Evolutionary conservation across 1,140 invertebrate genomes (phyloP), one percentile per base, ranked within the genome.

Genomic region (Odontomachus brunneus): DNA sequence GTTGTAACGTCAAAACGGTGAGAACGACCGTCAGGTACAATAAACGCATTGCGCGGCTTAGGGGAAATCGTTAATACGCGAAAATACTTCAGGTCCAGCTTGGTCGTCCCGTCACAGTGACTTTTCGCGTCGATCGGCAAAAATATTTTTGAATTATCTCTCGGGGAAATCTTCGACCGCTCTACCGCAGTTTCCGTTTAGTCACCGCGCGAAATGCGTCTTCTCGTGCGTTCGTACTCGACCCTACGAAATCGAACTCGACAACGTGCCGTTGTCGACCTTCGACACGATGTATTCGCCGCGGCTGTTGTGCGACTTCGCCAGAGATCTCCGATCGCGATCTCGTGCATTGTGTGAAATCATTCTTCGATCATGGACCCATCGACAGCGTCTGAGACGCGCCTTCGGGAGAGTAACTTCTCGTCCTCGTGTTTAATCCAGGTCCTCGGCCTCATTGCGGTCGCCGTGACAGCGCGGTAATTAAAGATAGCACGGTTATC

Each of bases 1-100:
- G 51, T 69, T 33, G 26, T 29, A 69, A 69, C 24, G 26, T 24
- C 29, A 69, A n/a, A n/a, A n/a, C n/a, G n/a, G n/a, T 14, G 15
- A 22, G 11, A 51, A 29, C 11, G 29, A 69, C 49, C 26, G 11
- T 53, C 66, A 69, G 24, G 24, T 51, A 53, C 24, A 53, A 69
- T 24, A 4, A 53, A 26, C 19, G 19, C n/a, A n/a, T n/a, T n/a
- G n/a, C n/a, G n/a, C n/a, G n/a, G n/a, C n/a, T n/a, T n/a, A n/a
- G n/a, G n/a, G n/a, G n/a, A n/a, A n/a, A n/a, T n/a, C n/a, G n/a
- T n/a, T n/a, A n/a, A n/a, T n/a, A n/a, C 49, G 49, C 22, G 24
- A 55, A 71, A 55, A 53, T 71, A 12, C 17, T 55, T 29, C 53
- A 53, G n/a, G 9, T 69, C 3, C 17, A 69, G 26, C 22, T 0